Evolutionary conservation across 2,113 vertebrate genomes (phyloP).

Genomic region (Terrapene triunguis): DNA sequence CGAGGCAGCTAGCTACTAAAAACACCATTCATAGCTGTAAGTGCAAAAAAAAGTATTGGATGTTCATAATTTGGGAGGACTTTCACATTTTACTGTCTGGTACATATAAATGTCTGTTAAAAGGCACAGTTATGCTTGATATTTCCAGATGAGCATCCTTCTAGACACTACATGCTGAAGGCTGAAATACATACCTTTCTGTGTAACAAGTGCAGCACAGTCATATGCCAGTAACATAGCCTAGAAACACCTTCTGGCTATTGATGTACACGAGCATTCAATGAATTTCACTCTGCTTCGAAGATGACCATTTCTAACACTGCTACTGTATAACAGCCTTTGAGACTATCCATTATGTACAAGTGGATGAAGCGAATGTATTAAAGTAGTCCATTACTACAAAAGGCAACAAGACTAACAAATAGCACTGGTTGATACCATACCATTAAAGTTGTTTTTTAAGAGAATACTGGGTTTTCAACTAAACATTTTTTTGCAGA

Average conservation of each 20-base stretch:
- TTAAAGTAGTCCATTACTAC: too few species aligned
- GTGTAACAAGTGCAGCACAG: fast-evolving
- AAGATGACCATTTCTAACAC: background rate
- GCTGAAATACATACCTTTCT: fast-evolving
- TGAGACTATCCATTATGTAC: fast-evolving
- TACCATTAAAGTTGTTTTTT: fast-evolving
- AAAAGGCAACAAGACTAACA: background rate
- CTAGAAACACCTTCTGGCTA: background rate
- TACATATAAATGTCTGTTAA: background rate
- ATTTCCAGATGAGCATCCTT: background rate
- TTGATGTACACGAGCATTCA: fast-evolving
- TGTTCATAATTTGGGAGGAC: background rate
- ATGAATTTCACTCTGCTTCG: background rate
- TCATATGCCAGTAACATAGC: background rate
- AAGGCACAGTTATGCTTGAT: background rate
- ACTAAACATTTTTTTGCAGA: background rate
- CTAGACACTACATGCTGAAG: background rate
- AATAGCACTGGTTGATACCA: background rate
- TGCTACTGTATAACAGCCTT: background rate
- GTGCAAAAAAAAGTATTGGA: background rate
- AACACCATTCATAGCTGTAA: fast-evolving
- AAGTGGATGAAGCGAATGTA: background rate
- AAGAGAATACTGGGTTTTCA: background rate
- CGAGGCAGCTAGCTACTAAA: background rate
- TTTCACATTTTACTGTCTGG: background rate